Base-by-base conservation (phyloP, 2,113 vertebrate species). In the Ginglymostoma cirratum region DNA sequence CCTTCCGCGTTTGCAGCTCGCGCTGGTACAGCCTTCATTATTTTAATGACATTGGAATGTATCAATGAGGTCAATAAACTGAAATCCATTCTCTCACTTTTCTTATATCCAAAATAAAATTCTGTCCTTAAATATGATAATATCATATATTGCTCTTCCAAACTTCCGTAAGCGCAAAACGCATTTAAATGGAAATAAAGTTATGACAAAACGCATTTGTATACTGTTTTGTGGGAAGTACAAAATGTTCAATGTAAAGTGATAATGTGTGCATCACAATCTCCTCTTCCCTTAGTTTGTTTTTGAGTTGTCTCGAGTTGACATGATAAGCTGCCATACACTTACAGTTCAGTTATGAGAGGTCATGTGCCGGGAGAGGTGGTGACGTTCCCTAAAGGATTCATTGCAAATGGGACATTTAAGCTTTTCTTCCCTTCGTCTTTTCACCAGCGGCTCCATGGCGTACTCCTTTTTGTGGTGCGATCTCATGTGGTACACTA, bases 381-480 rank as follows among this genome's bases (percentile, higher is more conserved):
- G 99, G 96, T 99, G 99, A 94, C 99, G 97, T 97, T 99, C 99
- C 95, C 99, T 97, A 97, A 99, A 99, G 90, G 99, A 98, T 97
- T 99, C 99, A 42, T 99, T 99, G 97, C 99, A 99, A 96, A 99
- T 99, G 96, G 99, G 99, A 96, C 99, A 99, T 97, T 99, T 99
- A 97, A 99, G 99, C 96, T 99, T 99, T 97, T 99, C 99, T 97
- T 99, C 99, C 1, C 99, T 98, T 96, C 99, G 97, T 85, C 99
- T 97, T 97, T 99, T 99, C 95, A 99, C 98, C 96, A 99, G 96
- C 4, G 99, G 99, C 97, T 99, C 99, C 98, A 99, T 98, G 52
- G 99, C 97, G 67, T 97, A 99, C 96, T 99, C 99, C 98, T 99
- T 99, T 97, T 99, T 99, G 98, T 99, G 99, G 96, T 99, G 99